These are phyloP conservation scores for Dryocosmus kuriphilus DNA, from an alignment of 2,888 invertebrate species.

Conservation along the genomic window DNA sequence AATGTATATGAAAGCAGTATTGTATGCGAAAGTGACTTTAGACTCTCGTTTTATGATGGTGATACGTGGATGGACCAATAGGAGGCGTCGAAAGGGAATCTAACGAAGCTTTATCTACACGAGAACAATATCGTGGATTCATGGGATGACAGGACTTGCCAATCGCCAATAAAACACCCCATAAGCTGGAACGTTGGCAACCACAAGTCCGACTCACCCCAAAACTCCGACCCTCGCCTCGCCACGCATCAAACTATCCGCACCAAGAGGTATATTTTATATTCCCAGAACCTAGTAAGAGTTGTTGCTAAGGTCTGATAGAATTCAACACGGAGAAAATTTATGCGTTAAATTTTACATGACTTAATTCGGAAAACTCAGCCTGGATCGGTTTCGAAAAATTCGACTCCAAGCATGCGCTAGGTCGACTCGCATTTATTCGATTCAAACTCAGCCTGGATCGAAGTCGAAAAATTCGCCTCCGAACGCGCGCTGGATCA, in stretches of 20 bases:
- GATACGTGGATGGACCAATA: conserved; percentile 55
- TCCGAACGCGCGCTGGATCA: no score
- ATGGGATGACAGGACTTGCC: conserved; percentile 61
- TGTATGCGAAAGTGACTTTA: background rate
- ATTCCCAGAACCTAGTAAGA: conserved; percentile 7
- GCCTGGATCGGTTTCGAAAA: no score
- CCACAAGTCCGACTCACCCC: conserved; percentile 49
- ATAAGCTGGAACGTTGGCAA: conserved; percentile 64
- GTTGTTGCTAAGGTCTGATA: background rate
- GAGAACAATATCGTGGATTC: conserved; percentile 66
- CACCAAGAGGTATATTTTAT: conserved; percentile 4
- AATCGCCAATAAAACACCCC: conserved; percentile 67
- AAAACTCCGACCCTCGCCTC: background rate
- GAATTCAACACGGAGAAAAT: no score
- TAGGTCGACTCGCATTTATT: no score
- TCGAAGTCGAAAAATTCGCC: no score
- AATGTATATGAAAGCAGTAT: conserved; percentile 10
- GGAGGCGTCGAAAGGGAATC: conserved; percentile 59
- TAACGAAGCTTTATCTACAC: conserved; percentile 63
- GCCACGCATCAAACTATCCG: conserved; percentile 5
- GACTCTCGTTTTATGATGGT: conserved; percentile 2
- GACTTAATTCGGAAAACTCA: no score
- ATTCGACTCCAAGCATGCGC: no score
- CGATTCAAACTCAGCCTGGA: no score
- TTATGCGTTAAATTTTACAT: no score